Evolutionary conservation across 2,113 vertebrate genomes (phyloP).

Genomic region (Accipiter virgatus): DNA sequence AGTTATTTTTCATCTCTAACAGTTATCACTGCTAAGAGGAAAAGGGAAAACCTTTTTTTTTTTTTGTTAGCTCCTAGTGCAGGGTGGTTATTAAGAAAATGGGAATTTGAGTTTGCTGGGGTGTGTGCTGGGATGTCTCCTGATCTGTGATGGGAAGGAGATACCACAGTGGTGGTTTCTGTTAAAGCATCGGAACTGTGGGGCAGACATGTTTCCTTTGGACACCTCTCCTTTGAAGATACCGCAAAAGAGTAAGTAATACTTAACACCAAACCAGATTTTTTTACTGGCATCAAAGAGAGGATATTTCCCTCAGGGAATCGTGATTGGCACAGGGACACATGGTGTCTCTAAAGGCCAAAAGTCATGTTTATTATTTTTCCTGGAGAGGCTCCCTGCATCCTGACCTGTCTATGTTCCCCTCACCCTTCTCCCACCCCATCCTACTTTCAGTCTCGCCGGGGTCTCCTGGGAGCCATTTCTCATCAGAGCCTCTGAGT

Average conservation of each 20-base stretch:
- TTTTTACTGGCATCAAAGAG: neutral
- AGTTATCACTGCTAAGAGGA: neutral
- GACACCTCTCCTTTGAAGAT: neutral
- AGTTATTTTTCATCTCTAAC: conserved; percentile 12
- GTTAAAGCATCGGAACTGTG: neutral
- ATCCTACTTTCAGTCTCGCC: neutral
- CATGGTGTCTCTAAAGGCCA: neutral
- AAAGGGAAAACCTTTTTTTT: neutral
- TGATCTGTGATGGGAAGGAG: neutral
- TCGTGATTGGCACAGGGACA: neutral
- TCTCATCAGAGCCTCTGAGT: neutral
- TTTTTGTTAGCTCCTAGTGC: neutral
- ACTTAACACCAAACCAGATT: neutral
- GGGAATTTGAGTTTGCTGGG: neutral
- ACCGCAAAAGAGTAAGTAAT: neutral
- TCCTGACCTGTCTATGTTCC: neutral
- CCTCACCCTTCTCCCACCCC: neutral
- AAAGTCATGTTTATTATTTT: neutral
- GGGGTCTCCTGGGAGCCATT: neutral
- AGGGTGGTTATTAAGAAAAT: neutral
- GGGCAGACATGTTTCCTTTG: neutral
- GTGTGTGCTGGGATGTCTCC: neutral
- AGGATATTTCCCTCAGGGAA: neutral
- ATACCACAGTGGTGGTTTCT: neutral
- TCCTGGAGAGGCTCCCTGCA: neutral